Evolutionary conservation across 1,140 invertebrate genomes (phyloP).

Genomic region (Drosophila kurseongensis): DNA sequence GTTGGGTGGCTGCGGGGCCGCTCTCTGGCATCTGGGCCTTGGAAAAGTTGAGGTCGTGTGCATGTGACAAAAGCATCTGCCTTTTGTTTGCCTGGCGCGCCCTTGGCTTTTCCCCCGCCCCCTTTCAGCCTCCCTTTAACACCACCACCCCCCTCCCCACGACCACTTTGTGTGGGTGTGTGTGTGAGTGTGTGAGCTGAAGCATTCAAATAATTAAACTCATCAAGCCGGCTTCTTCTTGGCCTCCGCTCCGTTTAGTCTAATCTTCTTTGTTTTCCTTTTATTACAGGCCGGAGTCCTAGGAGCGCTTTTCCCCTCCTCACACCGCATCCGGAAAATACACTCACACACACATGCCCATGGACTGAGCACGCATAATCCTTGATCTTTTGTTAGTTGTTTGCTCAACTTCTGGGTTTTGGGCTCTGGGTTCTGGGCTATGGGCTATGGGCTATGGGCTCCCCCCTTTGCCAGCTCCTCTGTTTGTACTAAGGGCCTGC

Average conservation of each 20-base stretch:
- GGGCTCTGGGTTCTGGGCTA: too few relatives aligned
- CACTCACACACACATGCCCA: slow-evolving; percentile 15
- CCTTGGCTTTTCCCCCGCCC: slow-evolving; percentile 47
- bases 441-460: too few relatives aligned
- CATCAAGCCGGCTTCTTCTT: slow-evolving; percentile 65
- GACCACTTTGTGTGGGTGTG: slow-evolving; percentile 30
- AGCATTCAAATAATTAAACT: slow-evolving; percentile 82
- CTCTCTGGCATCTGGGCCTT: slow-evolving; percentile 37
- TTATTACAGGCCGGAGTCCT: slow-evolving; percentile 61
- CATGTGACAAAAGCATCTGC: slow-evolving; percentile 80
- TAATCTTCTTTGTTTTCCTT: slow-evolving; percentile 78
- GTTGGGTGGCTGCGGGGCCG: background rate
- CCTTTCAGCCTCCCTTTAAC: background rate
- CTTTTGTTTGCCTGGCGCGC: slow-evolving; percentile 71
- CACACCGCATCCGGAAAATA: slow-evolving; percentile 34
- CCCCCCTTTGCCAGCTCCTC: background rate
- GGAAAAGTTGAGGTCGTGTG: slow-evolving; percentile 35
- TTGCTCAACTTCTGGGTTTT: slow-evolving; percentile 67
- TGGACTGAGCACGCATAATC: slow-evolving; percentile 70
- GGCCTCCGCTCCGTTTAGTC: slow-evolving; percentile 50
- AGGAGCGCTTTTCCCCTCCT: slow-evolving; percentile 16
- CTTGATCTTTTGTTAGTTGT: slow-evolving; percentile 81
- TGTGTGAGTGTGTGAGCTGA: slow-evolving; percentile 59
- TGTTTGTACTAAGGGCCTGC: slow-evolving; percentile 20
- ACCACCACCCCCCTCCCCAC: background rate